These are phyloP conservation scores for Pogonognathellus flavescens DNA, from an alignment of 1,140 invertebrate genomes.

Conservation along the genomic window DNA sequence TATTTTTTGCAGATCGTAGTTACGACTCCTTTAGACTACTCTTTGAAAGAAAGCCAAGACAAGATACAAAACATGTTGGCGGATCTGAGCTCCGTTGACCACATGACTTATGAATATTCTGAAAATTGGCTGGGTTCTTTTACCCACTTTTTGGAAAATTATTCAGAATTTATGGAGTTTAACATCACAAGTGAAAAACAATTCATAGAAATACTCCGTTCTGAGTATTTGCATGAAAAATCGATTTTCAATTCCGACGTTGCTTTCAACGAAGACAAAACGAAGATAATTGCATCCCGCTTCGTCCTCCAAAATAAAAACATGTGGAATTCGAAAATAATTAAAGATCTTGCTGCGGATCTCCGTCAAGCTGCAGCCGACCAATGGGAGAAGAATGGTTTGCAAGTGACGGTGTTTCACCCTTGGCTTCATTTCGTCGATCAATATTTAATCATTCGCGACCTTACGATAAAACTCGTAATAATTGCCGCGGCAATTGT, in stretches of 20 bases:
- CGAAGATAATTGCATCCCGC: conserved; percentile 83
- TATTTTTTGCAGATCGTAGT: neutral
- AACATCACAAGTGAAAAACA: conserved; percentile 80
- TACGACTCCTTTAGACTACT: neutral
- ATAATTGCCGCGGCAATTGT: conserved; percentile 91
- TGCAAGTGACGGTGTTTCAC: conserved; percentile 82
- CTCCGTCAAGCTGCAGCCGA: conserved; percentile 81
- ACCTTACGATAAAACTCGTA: conserved; percentile 93
- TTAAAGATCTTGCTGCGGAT: conserved; percentile 89
- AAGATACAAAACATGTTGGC: neutral
- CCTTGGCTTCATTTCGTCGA: conserved; percentile 96
- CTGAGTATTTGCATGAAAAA: conserved; percentile 80
- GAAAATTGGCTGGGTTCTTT: conserved; percentile 82
- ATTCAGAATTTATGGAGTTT: conserved; percentile 84
- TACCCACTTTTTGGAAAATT: conserved; percentile 82
- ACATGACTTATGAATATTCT: conserved; percentile 73
- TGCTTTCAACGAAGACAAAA: conserved; percentile 78
- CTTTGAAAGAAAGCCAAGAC: neutral
- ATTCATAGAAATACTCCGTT: conserved; percentile 82
- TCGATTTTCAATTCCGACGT: conserved; percentile 84
- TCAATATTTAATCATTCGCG: conserved; percentile 91
- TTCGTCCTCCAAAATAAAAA: conserved; percentile 92
- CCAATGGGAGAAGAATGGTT: conserved; percentile 72
- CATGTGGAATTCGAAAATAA: conserved; percentile 88
- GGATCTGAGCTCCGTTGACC: neutral